Evolutionary conservation across 1,140 invertebrate genomes (phyloP).

Genomic region (Drosophila aff.): DNA sequence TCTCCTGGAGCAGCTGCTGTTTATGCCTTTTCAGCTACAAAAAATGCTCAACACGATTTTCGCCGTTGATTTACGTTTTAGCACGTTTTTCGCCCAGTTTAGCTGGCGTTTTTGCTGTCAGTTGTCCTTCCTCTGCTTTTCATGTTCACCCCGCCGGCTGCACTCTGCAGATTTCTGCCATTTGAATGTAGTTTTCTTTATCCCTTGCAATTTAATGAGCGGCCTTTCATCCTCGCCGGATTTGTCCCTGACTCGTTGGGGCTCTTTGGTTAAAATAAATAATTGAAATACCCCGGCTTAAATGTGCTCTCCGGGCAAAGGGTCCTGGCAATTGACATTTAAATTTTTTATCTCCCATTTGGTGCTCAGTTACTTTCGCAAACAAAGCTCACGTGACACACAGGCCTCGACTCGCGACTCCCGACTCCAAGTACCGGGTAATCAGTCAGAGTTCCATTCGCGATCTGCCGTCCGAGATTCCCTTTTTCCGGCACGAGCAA

Average conservation of each 20-base stretch:
- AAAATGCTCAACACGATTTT: conserved; percentile 82
- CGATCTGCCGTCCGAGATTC: conserved; percentile 31
- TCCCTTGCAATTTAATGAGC: conserved; percentile 74
- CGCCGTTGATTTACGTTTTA: conserved; percentile 83
- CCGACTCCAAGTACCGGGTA: conserved; percentile 14
- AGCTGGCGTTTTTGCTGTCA: conserved; percentile 22
- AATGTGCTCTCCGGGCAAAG: conserved; percentile 7
- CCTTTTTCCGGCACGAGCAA: conserved; percentile 57
- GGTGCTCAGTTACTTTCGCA: conserved; percentile 16
- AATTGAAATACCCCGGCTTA: conserved; percentile 34
- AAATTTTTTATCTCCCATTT: conserved; percentile 29
- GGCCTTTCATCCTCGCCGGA: conserved; percentile 51
- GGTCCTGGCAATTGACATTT: conserved; percentile 28
- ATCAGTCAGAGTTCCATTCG: conserved; percentile 46
- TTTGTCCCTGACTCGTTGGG: conserved; percentile 48
- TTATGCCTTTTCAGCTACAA: conserved; percentile 55
- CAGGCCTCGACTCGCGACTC: background rate
- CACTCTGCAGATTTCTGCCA: conserved; percentile 57
- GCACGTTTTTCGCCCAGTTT: conserved; percentile 77
- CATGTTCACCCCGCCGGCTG: conserved; percentile 60
- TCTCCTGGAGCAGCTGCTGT: conserved; percentile 32
- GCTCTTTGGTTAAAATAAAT: conserved; percentile 6
- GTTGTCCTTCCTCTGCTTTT: conserved; percentile 25
- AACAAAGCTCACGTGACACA: conserved; percentile 22
- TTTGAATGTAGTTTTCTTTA: conserved; percentile 53